Conservation (phyloP, 2,888 invertebrate species). For the Deilephila elpenor region DNA sequence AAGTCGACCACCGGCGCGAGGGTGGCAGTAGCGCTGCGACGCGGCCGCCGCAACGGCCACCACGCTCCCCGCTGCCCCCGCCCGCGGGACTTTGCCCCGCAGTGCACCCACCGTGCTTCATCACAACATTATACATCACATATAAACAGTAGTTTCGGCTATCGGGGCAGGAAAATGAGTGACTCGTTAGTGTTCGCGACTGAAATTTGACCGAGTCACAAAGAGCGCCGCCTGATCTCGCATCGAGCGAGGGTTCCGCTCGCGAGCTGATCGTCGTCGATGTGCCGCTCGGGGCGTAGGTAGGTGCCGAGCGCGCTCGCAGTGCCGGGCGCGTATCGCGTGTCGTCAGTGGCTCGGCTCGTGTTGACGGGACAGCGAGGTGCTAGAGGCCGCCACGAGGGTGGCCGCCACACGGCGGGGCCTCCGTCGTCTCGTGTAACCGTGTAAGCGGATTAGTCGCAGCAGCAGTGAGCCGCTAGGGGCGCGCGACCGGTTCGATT, state of each 20-base stretch:
- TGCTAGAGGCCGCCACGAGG: constrained; percentile 1
- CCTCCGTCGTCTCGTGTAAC: constrained; percentile 11
- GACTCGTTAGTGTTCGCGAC: background rate
- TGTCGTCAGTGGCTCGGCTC: background rate
- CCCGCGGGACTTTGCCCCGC: constrained; percentile 17
- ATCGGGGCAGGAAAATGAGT: constrained; percentile 7
- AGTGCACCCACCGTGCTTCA: background rate
- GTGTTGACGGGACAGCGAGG: background rate
- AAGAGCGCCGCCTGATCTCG: background rate
- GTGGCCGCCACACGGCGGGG: constrained; percentile 3
- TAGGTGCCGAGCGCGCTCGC: constrained; percentile 32
- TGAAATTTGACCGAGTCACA: constrained; percentile 4
- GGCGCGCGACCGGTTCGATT: background rate
- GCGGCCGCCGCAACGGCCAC: constrained; percentile 34
- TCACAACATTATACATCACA: background rate
- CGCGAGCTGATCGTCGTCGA: constrained; percentile 31
- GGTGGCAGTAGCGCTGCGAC: constrained; percentile 37
- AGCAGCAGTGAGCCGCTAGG: background rate
- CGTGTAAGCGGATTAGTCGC: constrained; percentile 20
- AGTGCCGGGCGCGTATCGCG: background rate
- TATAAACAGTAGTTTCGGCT: background rate
- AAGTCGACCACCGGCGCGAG: constrained; percentile 28
- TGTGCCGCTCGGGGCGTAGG: constrained; percentile 33
- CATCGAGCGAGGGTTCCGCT: background rate
- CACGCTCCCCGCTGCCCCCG: constrained; percentile 9